Percentiles rank a stretch among this genome's conserved stretches.
phyloP scores from a whole-genome alignment of 1,140 invertebrate genomes.

The Dendroctonus valens region DNA sequence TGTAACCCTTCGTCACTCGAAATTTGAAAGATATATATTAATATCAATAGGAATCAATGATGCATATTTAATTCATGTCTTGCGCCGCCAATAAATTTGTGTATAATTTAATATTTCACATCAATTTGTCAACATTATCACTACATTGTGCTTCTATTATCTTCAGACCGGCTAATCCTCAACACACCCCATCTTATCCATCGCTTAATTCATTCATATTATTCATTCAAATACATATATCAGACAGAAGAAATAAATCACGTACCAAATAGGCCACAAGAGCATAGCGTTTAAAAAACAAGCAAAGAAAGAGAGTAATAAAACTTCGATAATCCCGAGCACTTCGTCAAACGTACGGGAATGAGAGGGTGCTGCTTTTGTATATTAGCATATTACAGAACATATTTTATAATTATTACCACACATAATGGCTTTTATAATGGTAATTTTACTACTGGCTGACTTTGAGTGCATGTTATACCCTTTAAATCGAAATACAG shows the following conservation, averaged over 20 bases:
- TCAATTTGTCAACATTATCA: constrained; percentile 33
- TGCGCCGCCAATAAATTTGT: constrained; percentile 20
- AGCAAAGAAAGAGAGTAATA: constrained; percentile 29
- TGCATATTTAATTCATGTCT: constrained; percentile 9
- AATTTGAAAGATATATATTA: no score
- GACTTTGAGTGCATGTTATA: no score
- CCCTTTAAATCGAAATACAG: no score
- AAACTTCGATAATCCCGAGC: constrained; percentile 30
- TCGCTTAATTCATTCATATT: constrained; percentile 29
- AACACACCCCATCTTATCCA: constrained; percentile 25
- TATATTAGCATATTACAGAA: constrained; percentile 30
- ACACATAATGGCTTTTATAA: constrained; percentile 23
- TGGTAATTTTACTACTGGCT: constrained; percentile 16
- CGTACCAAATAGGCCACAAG: constrained; percentile 24
- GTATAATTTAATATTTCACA: constrained; percentile 18
- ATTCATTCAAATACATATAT: constrained; percentile 16
- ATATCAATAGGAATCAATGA: not conserved
- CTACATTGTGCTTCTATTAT: constrained; percentile 29
- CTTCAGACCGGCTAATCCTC: constrained; percentile 25
- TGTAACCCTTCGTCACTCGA: no score
- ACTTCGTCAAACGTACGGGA: constrained; percentile 12
- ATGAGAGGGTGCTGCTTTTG: constrained; percentile 23
- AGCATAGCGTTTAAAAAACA: constrained; percentile 22
- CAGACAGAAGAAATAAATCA: constrained; percentile 25
- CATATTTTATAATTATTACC: constrained; percentile 30